Conservation (phyloP, 2,888 invertebrate genomes). For the Drosophila phalerata region DNA sequence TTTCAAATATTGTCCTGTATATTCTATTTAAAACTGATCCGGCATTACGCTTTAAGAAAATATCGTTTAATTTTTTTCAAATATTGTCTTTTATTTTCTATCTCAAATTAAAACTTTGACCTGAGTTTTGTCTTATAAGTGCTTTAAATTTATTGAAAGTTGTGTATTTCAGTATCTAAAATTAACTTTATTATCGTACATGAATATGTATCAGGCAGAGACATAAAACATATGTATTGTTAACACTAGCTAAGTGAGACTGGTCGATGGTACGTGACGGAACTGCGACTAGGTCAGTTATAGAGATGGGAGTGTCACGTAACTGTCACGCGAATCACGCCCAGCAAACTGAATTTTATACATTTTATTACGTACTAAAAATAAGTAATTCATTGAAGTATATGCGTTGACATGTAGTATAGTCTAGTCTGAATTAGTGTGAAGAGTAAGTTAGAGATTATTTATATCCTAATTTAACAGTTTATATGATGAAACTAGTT, state of each 20-base stretch:
- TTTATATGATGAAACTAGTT: neutral
- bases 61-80: neutral
- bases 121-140: neutral
- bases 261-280: conserved; percentile 56
- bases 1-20: too few species aligned
- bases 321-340: conserved; percentile 55
- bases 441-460: neutral
- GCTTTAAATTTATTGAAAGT: neutral
- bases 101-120: neutral
- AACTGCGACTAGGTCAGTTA: conserved; percentile 43
- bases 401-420: neutral
- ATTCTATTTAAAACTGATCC: too few species aligned
- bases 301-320: conserved; percentile 47
- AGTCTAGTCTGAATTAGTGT: neutral
- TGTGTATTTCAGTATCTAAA: conserved; percentile 8
- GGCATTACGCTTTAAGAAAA: too few species aligned
- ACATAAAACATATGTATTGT: conserved; percentile 12
- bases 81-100: neutral
- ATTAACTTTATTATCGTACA: conserved; percentile 34
- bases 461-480: neutral
- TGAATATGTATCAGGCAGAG: neutral
- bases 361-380: neutral
- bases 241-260: conserved; percentile 27
- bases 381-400: neutral
- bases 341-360: conserved; percentile 1